Base-by-base conservation (phyloP, 2,797 vertebrate species). In the Ctenopoma kingsleyae region DNA sequence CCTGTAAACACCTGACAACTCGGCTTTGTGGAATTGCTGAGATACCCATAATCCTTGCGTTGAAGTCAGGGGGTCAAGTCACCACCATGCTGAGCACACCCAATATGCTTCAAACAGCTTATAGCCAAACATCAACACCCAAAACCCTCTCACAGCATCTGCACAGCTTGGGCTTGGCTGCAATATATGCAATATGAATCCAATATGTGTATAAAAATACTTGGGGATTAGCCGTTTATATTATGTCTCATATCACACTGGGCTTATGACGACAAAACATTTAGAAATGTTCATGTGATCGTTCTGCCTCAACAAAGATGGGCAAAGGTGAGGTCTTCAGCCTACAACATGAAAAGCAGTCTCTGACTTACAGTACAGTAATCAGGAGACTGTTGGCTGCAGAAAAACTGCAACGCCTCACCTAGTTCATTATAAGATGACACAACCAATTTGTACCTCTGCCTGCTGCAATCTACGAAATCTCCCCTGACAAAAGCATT, bases 401-500 rank as follows among this genome's bases (percentile, higher is more conserved):
- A 91, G 91, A 92, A 93, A 94, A 93, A 92, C 90, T 91, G 89
- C 91, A 94, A 93, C 83, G 91, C 92, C 87, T 95, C 93, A 94
- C 92, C 92, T 92, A 93, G 91, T 95, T 94, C 91, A 94, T 94
- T 95, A 95, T 91, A 92, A 93, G 91, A 94, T 94, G 94, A 95
- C 93, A 95, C 92, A 94, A 94, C 89, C 94, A 95, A 95, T 95
- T 95, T 95, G 94, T 94, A 92, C 88, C 89, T 86, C 90, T 93
- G 91, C 87, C 90, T 86, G 90, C 89, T 90, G 90, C 92, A 94
- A 94, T 95, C 93, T 93, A 90, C 87, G 89, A 92, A 94, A 95
- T 94, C 94, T 94, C 93, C 92, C 91, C 91, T 93, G 93, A 95
- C 94, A 94, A 94, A 94, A 94, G 93, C 92, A 91, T 94, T 94